Percentiles rank a stretch among this genome's conserved stretches.
phyloP scores from a whole-genome alignment of 2,888 invertebrate genomes.

The Drosophila paranaensis region DNA sequence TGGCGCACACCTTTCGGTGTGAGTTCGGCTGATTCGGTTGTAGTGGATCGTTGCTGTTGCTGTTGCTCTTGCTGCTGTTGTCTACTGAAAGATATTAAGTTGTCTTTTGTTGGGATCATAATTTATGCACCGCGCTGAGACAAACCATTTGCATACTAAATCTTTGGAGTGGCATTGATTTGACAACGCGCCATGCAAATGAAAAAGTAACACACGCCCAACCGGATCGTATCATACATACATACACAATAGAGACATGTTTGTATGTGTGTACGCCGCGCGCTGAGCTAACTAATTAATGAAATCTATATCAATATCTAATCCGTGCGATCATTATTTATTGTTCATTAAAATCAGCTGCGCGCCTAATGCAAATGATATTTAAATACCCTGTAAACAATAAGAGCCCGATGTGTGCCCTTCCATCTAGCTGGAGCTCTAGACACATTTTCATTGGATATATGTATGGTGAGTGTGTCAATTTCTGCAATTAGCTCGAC shows the following conservation, averaged over 20 bases:
- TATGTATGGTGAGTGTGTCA: conserved; percentile 3
- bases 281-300: conserved; percentile 69
- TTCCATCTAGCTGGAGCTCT: background rate
- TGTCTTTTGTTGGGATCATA: conserved; percentile 69
- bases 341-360: conserved; percentile 53
- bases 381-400: conserved; percentile 16
- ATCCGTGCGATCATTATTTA: conserved; percentile 62
- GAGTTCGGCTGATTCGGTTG: background rate
- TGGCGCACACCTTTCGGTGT: background rate
- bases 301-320: conserved; percentile 73
- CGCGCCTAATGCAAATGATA: conserved; percentile 39
- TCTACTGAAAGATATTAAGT: conserved; percentile 44
- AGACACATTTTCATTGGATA: background rate
- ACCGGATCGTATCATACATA: conserved; percentile 27
- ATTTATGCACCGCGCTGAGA: conserved; percentile 61
- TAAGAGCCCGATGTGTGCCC: too few relatives aligned
- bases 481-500: background rate
- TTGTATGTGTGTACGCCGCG: conserved; percentile 10
- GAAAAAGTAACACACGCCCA: conserved; percentile 33
- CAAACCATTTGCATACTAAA: conserved; percentile 70
- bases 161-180: conserved; percentile 77
- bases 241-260: background rate
- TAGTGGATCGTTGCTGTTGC: conserved; percentile 18
- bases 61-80: conserved; percentile 22
- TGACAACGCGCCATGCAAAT: conserved; percentile 56